A percentile compares a stretch with the other conserved stretches of the same genome.
These are phyloP conservation scores for Lacerta bilineata DNA, from an alignment of 2,797 vertebrate genomes.

Conservation along the genomic window DNA sequence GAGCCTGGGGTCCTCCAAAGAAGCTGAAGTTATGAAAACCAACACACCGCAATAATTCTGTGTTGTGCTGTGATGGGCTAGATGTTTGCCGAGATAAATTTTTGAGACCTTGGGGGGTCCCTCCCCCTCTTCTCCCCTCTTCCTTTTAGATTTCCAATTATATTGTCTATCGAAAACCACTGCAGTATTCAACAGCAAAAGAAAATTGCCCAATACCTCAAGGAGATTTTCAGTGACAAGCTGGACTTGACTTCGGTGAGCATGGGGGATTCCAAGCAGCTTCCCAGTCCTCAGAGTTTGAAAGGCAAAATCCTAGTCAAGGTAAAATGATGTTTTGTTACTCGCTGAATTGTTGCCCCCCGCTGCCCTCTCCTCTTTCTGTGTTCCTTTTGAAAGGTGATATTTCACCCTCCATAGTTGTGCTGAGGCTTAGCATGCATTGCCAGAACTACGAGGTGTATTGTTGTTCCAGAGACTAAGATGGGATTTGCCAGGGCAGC, in stretches of 20 bases:
- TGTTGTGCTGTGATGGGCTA: background rate
- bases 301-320: conserved; percentile 97
- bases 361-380: background rate
- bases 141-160: conserved; percentile 89
- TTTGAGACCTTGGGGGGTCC: background rate
- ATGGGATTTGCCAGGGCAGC: background rate
- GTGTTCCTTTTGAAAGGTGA: background rate
- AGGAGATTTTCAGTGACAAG: conserved; percentile 92
- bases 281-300: conserved; percentile 92
- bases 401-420: background rate
- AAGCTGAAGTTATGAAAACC: background rate
- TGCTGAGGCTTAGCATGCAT: background rate
- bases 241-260: conserved; percentile 87
- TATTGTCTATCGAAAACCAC: conserved; percentile 97
- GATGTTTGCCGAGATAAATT: background rate
- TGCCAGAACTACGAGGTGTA: background rate
- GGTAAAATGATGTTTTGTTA: conserved; percentile 77
- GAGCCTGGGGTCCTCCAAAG: background rate
- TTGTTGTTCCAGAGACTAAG: background rate
- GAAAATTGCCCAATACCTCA: conserved; percentile 95
- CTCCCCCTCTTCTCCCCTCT: background rate
- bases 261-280: conserved; percentile 85
- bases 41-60: background rate
- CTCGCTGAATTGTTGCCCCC: background rate
- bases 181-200: conserved; percentile 96